These are phyloP conservation scores for Halcyon senegalensis DNA, from an alignment of 2,113 vertebrate species.

Conservation along the genomic window DNA sequence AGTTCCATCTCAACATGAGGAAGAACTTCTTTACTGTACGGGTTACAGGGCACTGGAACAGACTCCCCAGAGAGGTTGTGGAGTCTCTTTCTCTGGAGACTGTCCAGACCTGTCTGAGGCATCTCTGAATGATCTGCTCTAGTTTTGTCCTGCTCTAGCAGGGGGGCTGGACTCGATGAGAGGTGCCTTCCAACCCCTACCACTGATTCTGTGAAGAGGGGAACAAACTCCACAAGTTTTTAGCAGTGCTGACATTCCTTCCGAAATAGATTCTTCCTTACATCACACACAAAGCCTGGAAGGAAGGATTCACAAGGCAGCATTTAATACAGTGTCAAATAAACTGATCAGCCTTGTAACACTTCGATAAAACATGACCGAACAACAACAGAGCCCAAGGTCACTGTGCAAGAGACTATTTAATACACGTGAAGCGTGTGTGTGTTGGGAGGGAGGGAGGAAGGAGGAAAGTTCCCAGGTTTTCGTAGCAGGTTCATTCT, in stretches of 20 bases:
- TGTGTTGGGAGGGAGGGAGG: background rate
- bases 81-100: no score
- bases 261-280: background rate
- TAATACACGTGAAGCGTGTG: background rate
- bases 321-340: background rate
- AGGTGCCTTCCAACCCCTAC: no score
- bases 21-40: no score
- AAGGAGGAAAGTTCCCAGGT: background rate
- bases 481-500: background rate
- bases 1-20: no score
- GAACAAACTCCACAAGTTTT: background rate
- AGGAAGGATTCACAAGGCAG: background rate
- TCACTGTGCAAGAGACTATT: background rate
- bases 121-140: no score
- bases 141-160: no score
- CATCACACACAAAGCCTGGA: background rate
- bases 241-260: background rate
- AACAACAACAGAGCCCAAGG: background rate
- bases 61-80: no score
- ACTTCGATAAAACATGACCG: background rate
- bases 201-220: background rate
- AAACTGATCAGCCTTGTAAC: background rate
- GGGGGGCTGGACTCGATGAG: no score
- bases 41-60: no score
- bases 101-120: no score